Conservation (phyloP, 2,113 vertebrate genomes). For the Microcebus ravelobensis region DNA sequence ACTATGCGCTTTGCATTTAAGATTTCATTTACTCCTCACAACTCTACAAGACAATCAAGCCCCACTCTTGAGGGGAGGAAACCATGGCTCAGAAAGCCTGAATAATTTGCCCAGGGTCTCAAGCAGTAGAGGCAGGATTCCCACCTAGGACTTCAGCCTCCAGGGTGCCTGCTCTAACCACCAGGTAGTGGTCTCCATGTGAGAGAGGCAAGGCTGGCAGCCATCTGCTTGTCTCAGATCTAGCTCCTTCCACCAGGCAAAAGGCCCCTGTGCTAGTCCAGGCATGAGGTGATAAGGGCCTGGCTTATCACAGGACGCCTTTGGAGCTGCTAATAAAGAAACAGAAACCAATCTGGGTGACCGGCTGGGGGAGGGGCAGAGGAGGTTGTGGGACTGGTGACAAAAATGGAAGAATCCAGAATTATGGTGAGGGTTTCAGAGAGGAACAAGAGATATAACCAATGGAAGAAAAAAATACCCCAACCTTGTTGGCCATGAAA, state of each 20-base stretch:
- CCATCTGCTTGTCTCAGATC: neutral
- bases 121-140: neutral
- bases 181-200: neutral
- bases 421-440: neutral
- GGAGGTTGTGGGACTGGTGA: neutral
- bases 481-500: neutral
- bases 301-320: neutral
- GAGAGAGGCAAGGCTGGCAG: neutral
- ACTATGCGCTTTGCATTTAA: neutral
- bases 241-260: neutral
- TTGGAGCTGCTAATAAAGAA: neutral
- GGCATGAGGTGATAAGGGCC: neutral
- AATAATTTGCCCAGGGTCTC: neutral
- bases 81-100: neutral
- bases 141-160: neutral
- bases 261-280: neutral
- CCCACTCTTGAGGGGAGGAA: neutral
- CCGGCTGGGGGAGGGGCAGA: neutral
- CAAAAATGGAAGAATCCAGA: neutral
- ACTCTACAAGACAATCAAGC: neutral
- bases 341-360: neutral
- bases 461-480: neutral
- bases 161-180: neutral
- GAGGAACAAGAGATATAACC: neutral
- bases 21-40: slow-evolving; percentile 3